Conservation (phyloP, 2,797 vertebrate species). For the Craterocephalus amniculus region DNA sequence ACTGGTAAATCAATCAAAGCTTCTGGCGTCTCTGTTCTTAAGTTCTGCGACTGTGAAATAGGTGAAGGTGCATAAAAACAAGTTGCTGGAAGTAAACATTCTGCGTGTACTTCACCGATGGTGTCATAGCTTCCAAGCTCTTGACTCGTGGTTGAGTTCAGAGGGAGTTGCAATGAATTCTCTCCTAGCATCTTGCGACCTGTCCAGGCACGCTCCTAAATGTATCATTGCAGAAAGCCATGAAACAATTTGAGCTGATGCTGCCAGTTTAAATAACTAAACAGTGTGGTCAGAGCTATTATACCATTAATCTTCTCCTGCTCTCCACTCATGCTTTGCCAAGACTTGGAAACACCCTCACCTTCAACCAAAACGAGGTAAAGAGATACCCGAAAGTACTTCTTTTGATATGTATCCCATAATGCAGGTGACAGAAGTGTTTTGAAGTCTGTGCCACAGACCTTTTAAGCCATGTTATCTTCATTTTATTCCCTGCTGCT, state of each 20-base stretch:
- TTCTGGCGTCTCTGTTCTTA: not conserved
- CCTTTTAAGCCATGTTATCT: constrained; percentile 61
- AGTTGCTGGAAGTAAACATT: constrained; percentile 69
- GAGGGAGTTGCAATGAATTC: constrained; percentile 75
- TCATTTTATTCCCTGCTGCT: constrained; percentile 38
- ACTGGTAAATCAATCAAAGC: constrained; percentile 16
- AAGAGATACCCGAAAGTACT: constrained; percentile 76
- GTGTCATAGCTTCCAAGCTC: constrained; percentile 78
- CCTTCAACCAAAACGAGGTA: constrained; percentile 72
- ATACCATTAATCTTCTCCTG: constrained; percentile 84
- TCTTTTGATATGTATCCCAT: constrained; percentile 78
- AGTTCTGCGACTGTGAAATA: constrained; percentile 32
- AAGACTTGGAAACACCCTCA: constrained; percentile 81
- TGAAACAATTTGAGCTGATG: constrained; percentile 87
- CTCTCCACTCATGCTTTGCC: constrained; percentile 75
- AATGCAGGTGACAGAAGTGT: constrained; percentile 71
- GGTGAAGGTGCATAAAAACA: constrained; percentile 66
- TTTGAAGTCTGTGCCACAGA: constrained; percentile 66
- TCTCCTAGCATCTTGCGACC: constrained; percentile 71
- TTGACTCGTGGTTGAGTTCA: constrained; percentile 73
- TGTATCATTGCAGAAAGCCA: constrained; percentile 86
- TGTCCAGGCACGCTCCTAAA: constrained; percentile 81
- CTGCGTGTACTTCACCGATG: constrained; percentile 70
- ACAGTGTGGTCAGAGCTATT: constrained; percentile 85
- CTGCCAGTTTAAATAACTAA: constrained; percentile 88